Evolutionary conservation across 1,140 invertebrate genomes (phyloP), one percentile per base, ranked within the genome.

Genomic region (Eriosoma lanigerum): DNA sequence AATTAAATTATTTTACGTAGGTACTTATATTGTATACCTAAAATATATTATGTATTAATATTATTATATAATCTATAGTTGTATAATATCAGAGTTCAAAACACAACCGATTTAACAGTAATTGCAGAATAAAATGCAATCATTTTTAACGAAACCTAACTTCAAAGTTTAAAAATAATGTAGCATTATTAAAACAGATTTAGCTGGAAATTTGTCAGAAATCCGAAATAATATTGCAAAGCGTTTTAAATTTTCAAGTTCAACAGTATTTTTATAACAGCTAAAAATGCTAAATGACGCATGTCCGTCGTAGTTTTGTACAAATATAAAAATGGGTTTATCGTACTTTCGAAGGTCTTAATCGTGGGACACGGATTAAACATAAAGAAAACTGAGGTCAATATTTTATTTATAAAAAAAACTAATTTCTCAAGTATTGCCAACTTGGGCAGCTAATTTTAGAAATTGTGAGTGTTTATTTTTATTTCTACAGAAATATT

Each of bases 371-470:
- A 38, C 32, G 8, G 32, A 38, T 38, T 3, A 3, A 38, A 10
- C 10, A 12, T 48, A 48, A 68, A 46, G 50, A 70, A 68, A 70
- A 13, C 44, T 50, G 17, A 70, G 66, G 66, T 70, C 66, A 70
- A 70, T 50, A 48, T 70, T 70, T 48, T 70, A 70, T 70, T 70
- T 64, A 50, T 50, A 50, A 70, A 70, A 70, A 17, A 19, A 19
- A 9, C 6, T 4, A 26, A 21, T 24, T 15, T 46, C 24, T 21
- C 21, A 17, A 68, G 64, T 68, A 24, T 70, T 26, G 66, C 66
- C 66, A 70, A 70, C 66, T 70, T 70, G 66, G 66, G 50, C 46
- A 48, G 21, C 46, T 70, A 70, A 70, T 24, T 70, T 50, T 50
- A 50, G 44, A 50, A 70, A 70, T 19, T 3, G 3, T 24, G 15